These are phyloP conservation scores for Norana najaformis DNA, from an alignment of 2,888 invertebrate genomes.

Conservation along the genomic window DNA sequence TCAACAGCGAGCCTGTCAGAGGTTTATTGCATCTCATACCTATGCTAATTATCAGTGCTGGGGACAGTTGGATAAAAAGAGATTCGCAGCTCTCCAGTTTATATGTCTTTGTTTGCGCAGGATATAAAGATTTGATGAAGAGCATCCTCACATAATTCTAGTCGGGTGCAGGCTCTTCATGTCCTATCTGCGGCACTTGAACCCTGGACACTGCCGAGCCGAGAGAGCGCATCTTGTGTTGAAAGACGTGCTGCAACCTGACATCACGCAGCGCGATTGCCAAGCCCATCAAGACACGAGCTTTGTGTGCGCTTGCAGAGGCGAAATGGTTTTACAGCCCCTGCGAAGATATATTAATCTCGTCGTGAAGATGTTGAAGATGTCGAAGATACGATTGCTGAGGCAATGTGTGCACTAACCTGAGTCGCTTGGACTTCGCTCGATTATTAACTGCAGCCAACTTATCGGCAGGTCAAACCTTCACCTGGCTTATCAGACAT, in stretches of 20 bases:
- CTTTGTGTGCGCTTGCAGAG: background rate
- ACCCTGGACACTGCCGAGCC: constrained; percentile 17
- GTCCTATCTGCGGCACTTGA: background rate
- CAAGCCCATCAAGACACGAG: background rate
- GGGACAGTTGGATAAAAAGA: background rate
- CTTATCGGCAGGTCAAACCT: background rate
- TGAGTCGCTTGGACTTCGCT: constrained; percentile 16
- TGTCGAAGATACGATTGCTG: constrained; percentile 9
- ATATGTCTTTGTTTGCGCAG: background rate
- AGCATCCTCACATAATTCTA: background rate
- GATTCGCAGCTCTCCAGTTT: constrained; percentile 17
- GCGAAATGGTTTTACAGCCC: constrained; percentile 3
- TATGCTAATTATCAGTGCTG: background rate
- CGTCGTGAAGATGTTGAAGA: constrained; percentile 18
- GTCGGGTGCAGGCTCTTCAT: constrained; percentile 23
- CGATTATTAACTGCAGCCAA: background rate
- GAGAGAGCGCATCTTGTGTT: constrained; percentile 6
- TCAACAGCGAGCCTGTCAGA: background rate
- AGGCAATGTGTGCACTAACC: background rate
- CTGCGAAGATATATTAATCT: constrained; percentile 6
- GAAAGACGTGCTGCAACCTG: constrained; percentile 25
- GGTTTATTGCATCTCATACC: constrained; percentile 6
- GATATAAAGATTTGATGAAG: constrained; percentile 18
- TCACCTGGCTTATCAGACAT: constrained; percentile 19
- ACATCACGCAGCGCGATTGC: background rate